Evolutionary conservation across 2,888 invertebrate species (phyloP), one percentile per base, ranked within the genome.

Genomic region (Romanomermis culicivorax): DNA sequence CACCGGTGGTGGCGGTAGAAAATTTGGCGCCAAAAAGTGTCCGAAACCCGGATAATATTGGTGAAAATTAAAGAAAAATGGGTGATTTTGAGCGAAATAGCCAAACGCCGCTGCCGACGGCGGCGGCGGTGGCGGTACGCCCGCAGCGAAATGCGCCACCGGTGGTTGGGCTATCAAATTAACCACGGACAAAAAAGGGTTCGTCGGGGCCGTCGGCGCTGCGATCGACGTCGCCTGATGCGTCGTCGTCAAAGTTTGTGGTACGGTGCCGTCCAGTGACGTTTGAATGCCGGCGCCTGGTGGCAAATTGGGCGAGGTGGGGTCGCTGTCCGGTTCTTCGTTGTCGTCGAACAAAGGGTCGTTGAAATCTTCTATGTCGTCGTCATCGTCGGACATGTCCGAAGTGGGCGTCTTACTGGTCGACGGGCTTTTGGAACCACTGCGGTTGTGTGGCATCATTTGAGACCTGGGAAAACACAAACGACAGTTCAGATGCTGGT

Each of bases 321-420:
- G 36, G 17, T 11, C 47, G 47, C 47, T 45, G 23, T 45, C 47
- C 14, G 47, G 47, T 23, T 45, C 47, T 11, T 23, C 47, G 47
- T 45, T 45, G 47, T 45, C 47, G 14, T 45, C 47, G 47, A 45
- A 45, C 14, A 45, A 11, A 45, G 7, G 14, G 47, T 45, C 47
- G 14, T 11, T 23, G n/a, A 7, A 11, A 45, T 45, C 47, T 11
- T 45, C 24, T 7, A 45, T 20, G 23, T 45, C 47, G 23, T 45
- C 47, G 17, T 36, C 36, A 17, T 36, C 36, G 36, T 36, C 36
- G 17, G 7, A 7, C 11, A 11, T 36, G 36, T 36, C 17, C 36
- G 36, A 36, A 7, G 7, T 7, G 7, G 47, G 17, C 4, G n/a
- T n/a, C 24, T 45, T 45, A 23, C 47, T 45, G 23, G 47, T 45